Base-by-base conservation (phyloP, 2,888 invertebrate species). In the Vesta saturnalis region DNA sequence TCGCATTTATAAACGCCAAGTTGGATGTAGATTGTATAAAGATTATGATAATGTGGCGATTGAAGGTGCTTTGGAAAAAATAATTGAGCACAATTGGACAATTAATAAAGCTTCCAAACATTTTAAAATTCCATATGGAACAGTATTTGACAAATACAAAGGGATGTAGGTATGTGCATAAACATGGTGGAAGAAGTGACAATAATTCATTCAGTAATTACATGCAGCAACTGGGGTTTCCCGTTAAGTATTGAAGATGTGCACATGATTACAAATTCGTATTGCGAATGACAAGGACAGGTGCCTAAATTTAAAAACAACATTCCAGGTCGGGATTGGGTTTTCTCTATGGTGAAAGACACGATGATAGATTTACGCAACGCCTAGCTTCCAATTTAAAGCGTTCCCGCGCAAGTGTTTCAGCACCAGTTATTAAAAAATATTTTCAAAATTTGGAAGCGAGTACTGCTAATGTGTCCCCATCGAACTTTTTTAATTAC, bases 361-460 rank as follows among this genome's bases (percentile, higher is more conserved):
- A 65, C 49, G 15, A 18, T 19, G 47, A 30, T 52, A 62, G 14
- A 19, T 18, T 66, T 14, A 21, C 35, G 10, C 58, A 61, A 62
- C 49, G 55, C 18, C 21, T 59, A 19, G 46, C 61, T 14, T 46
- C 16, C 10, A 70, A 70, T 60, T 63, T 70, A 23, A 69, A 65
- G 58, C 56, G 54, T 22, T 3, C 61, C 22, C 46, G 64, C 12
- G 65, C 60, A 67, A 64, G 61, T 64, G 72, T 23, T 23, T 23
- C 23, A 23, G 23, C 23, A 23, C 23, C 23, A 35, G 66, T 54
- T 21, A 65, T 72, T 18, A 21, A 47, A 18, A 39, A 72, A 59
- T 73, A 70, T 70, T 72, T 75, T 66, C 5, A 62, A 16, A 72
- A 75, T 64, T 62, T 75, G 22, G 8, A 52, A 14, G 65, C 64